Evolutionary conservation across 1,140 invertebrate genomes (phyloP), one percentile per base, ranked within the genome.

Genomic region (Alviniconcha marisindica): DNA sequence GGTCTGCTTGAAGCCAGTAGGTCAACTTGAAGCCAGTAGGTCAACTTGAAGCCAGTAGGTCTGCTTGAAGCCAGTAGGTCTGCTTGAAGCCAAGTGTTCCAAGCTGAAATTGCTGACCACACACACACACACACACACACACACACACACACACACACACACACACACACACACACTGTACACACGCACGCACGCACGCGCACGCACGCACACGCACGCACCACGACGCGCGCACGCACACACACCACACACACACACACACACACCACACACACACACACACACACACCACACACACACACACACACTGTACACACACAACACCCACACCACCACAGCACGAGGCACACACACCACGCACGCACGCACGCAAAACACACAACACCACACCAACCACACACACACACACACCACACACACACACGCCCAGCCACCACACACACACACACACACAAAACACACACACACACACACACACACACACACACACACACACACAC

Each of bases 81-180:
- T 66, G 28, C 36, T 7, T 66, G 28, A 33, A 56, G 2, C 18
- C 54, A 56, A 5, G 28, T n/a, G 28, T 2, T 4, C 21, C 5
- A 56, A 15, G 28, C 5, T 24, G 2, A 14, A 69, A 3, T 18
- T 5, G 15, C 66, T 1, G 14, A 69, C 28, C 66, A 71, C n/a
- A 71, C 66, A 71, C n/a, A 71, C 71, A 74, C 36, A 74, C 15
- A 42, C 7, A 42, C 71, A 74, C 38, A 74, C 66, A 71, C 33
- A 36, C 33, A 38, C 66, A 71, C 33, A 38, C 28, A 36, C 0
- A 71, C 28, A 1, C 33, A 5, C 18, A 28, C 33, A 28, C 28
- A 33, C 31, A 28, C 15, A 7, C 66, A 28, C 15, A 28, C 28
- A 71, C 28, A 28, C 66, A 33, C n/a, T n/a, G n/a, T n/a, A n/a